Evolutionary conservation across 2,888 invertebrate genomes (phyloP), one percentile per base, ranked within the genome.

Genomic region (Suillia variegata): DNA sequence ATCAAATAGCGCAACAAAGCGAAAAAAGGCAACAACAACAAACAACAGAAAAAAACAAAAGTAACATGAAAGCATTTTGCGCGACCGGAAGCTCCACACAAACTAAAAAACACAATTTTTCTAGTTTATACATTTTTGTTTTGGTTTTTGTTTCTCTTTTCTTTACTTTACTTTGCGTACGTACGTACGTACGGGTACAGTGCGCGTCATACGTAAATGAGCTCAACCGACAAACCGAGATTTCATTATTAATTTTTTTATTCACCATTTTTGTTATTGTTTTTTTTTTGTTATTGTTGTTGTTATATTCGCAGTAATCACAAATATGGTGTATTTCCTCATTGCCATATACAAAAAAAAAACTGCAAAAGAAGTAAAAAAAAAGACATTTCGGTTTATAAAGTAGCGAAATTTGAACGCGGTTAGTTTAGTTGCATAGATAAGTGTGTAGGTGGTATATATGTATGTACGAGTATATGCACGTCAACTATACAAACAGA

Each of bases 261-360:
- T 15, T 24, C 24, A 17, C 15, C 26, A 31, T 47, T 2, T 18
- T 24, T 45, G 18, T 54, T n/a, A n/a, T n/a, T n/a, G n/a, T n/a
- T n/a, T n/a, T n/a, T n/a, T n/a, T n/a, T n/a, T 17, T 13, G 20
- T 20, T n/a, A 20, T 20, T 34, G 17, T 10, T 4, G 4, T 21
- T 34, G 10, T 10, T 47, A 20, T 47, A 17, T 47, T n/a, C 20
- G 17, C 10, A 49, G 49, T 22, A 21, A 21, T 48, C 48, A 48
- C 48, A 48, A 48, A n/a, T 50, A 31, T 26, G 50, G 50, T 24
- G 24, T 33, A 42, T 57, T 57, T 57, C 51, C 45, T 51, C 56
- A 31, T 57, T 45, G 26, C 56, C 56, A 45, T 52, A 52, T 33
- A 47, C 15, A 51, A 24, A 26, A 13, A 56, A 13, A 47, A n/a